phyloP scores from a whole-genome alignment of 1,140 invertebrate species.

The Sycobia sp. region DNA sequence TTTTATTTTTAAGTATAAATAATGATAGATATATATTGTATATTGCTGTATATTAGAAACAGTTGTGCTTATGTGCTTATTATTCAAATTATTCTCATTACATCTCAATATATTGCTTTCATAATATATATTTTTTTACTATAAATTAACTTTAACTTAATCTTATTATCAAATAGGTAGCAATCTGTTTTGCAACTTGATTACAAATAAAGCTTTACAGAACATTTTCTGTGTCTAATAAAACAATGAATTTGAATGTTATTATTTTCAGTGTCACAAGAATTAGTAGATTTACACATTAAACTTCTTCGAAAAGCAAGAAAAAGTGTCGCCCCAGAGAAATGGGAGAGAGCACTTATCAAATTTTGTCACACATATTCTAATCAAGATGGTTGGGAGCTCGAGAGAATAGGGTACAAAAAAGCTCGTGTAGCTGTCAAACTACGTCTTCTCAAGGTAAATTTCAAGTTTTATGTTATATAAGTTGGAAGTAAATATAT shows the following conservation, averaged over 20 bases:
- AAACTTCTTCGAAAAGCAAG: slow-evolving; percentile 86
- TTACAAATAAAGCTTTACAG: no score
- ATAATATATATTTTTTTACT: no score
- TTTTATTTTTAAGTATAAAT: no score
- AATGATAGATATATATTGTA: no score
- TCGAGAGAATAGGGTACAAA: slow-evolving; percentile 95
- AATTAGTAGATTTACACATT: slow-evolving; percentile 84
- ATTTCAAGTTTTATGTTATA: not conserved
- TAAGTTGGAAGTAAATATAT: not conserved
- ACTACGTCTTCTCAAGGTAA: slow-evolving; percentile 84
- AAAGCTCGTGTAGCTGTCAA: slow-evolving; percentile 87
- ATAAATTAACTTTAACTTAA: no score
- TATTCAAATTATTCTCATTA: no score
- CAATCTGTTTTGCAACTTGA: no score
- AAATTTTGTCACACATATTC: slow-evolving; percentile 91
- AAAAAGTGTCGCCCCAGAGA: slow-evolving; percentile 81
- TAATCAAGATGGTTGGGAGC: slow-evolving; percentile 92
- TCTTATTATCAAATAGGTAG: no score
- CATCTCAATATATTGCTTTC: no score
- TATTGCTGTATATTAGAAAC: no score
- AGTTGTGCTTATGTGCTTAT: no score
- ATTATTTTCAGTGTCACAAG: slow-evolving; percentile 71
- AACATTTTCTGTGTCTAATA: not conserved
- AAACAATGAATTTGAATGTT: slow-evolving; percentile 26
- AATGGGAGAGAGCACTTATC: slow-evolving; percentile 88